These are phyloP conservation scores for Somateria mollissima DNA, from an alignment of 2,797 vertebrate genomes.

Conservation along the genomic window DNA sequence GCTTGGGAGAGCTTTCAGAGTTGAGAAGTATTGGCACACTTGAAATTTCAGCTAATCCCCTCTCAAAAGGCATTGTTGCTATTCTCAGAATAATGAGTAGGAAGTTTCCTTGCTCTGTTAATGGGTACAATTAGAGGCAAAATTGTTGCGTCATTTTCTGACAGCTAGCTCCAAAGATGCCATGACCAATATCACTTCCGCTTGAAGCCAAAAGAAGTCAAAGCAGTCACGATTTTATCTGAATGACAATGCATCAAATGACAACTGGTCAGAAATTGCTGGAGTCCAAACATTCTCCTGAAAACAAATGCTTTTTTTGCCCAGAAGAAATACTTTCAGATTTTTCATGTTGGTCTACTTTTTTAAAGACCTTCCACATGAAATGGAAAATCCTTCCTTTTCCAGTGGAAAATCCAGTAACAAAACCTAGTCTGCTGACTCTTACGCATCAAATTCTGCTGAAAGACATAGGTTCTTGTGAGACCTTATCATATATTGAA, in stretches of 20 bases:
- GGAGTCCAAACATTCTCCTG: neutral
- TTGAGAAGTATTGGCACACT: constrained; percentile 41
- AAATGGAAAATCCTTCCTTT: neutral
- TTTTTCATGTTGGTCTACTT: neutral
- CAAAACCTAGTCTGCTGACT: neutral
- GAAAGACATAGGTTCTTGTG: neutral
- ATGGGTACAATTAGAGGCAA: constrained; percentile 18
- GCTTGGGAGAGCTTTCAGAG: constrained; percentile 32
- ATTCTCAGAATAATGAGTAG: constrained; percentile 45
- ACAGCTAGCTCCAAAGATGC: constrained; percentile 11
- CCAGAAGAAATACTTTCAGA: neutral
- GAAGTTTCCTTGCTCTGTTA: constrained; percentile 47
- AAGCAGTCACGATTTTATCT: neutral
- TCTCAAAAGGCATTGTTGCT: constrained; percentile 57
- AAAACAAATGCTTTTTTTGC: neutral
- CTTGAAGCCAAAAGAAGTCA: neutral
- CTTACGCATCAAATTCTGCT: neutral
- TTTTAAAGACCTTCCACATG: neutral
- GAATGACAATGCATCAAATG: constrained; percentile 18
- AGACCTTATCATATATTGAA: constrained; percentile 18
- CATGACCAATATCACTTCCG: neutral
- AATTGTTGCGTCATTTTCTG: constrained; percentile 12
- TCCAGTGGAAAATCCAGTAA: constrained; percentile 5
- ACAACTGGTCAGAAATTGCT: neutral
- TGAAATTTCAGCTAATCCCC: constrained; percentile 38